Percentiles rank a stretch among this genome's conserved stretches.
These are phyloP conservation scores for Hipposideros larvatus DNA, from an alignment of 2,797 vertebrate species.

Conservation along the genomic window DNA sequence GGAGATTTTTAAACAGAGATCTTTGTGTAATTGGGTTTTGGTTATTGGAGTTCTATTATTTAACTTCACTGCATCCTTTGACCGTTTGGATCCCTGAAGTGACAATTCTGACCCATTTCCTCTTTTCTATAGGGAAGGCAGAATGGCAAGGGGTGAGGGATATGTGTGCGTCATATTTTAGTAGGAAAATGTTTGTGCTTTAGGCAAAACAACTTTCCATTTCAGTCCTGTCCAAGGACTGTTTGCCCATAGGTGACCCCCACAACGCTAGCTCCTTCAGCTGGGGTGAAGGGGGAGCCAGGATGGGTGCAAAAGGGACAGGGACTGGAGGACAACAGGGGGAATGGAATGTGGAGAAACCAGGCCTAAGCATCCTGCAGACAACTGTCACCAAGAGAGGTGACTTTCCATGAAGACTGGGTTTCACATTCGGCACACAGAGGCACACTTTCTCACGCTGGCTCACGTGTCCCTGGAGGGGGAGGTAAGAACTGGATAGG, in stretches of 20 bases:
- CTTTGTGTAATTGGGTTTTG: neutral
- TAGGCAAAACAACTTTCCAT: conserved; percentile 1
- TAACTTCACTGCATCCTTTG: neutral
- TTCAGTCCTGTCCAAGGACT: neutral
- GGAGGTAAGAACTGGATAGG: neutral
- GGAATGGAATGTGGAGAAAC: neutral
- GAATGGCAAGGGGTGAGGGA: neutral
- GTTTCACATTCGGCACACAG: neutral
- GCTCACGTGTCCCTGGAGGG: neutral
- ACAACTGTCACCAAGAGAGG: neutral
- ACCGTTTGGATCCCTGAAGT: neutral
- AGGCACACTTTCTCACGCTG: neutral
- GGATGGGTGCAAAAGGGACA: no score
- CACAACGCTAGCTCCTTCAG: neutral
- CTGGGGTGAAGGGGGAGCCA: neutral
- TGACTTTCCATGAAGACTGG: neutral
- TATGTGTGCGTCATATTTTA: neutral
- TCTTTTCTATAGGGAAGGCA: neutral
- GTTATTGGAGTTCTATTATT: neutral
- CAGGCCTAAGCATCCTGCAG: neutral
- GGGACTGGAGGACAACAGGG: neutral
- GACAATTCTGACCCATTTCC: neutral
- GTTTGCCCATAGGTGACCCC: neutral
- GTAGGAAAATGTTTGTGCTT: neutral
- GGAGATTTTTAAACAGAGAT: conserved; percentile 5